Percentiles rank a stretch among this genome's conserved stretches.
Conservation (phyloP, 2,797 vertebrate species). For the Tokudaia tokunoshimensis region DNA sequence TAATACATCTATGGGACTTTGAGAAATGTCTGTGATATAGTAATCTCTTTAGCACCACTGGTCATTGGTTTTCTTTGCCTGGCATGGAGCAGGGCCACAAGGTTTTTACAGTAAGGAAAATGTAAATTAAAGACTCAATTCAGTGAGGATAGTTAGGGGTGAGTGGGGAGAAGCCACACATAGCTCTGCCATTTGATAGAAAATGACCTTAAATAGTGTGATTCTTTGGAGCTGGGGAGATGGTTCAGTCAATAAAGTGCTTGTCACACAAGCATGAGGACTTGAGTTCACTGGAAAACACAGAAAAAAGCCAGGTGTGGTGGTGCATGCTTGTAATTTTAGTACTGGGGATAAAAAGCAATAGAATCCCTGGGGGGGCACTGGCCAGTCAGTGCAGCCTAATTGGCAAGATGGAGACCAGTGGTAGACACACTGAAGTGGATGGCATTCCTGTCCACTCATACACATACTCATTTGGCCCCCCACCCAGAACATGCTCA, state of each 20-base stretch:
- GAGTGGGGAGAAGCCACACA: not conserved
- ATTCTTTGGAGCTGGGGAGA: not conserved
- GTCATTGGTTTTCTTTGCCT: slow-evolving; percentile 19
- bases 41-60: not conserved
- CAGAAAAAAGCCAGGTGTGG: not conserved
- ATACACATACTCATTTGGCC: not conserved
- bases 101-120: not conserved
- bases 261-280: not conserved
- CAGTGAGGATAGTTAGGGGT: not conserved
- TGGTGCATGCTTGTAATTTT: not conserved
- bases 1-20: not conserved
- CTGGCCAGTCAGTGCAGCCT: not conserved
- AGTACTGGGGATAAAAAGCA: not conserved
- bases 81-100: not conserved
- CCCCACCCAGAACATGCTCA: not conserved
- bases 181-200: not conserved
- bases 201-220: not conserved
- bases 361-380: not conserved
- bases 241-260: not conserved
- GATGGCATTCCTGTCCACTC: not conserved
- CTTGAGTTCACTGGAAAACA: not conserved
- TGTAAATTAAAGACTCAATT: not conserved
- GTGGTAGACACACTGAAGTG: not conserved
- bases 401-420: not conserved
- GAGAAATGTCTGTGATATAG: not conserved